Conservation (phyloP, 92 coral and sea anemone genomes). For the Palythoa caribaeorum region DNA sequence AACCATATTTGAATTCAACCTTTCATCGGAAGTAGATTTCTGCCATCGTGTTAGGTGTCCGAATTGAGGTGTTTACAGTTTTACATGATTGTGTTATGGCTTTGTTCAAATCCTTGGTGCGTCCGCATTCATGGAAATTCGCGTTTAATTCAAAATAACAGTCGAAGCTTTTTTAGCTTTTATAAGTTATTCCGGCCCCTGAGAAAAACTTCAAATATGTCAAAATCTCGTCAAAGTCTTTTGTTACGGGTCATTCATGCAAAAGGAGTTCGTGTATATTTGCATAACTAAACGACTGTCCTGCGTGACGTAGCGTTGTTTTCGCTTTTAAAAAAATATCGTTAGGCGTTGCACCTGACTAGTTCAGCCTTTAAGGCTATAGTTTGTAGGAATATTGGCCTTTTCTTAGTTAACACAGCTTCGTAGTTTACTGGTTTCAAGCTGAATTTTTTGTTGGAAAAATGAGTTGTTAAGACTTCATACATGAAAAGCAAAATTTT, state of each 20-base stretch:
- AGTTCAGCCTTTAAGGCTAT: too few species aligned
- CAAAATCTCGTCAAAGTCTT: constrained; percentile 37
- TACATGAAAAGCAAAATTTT: too few species aligned
- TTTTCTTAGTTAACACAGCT: neutral
- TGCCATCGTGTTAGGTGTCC: neutral
- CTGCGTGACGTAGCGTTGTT: neutral
- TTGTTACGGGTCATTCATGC: constrained; percentile 29
- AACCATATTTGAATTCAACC: constrained; percentile 20
- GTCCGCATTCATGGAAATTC: constrained; percentile 41
- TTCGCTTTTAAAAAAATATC: neutral
- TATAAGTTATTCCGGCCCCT: constrained; percentile 28
- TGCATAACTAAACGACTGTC: constrained; percentile 11
- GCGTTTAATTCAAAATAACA: constrained; percentile 34
- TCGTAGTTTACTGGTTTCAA: too few species aligned
- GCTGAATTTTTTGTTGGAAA: too few species aligned
- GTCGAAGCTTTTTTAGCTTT: constrained; percentile 41
- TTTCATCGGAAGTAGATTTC: neutral
- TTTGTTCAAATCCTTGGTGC: neutral
- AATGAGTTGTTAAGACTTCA: too few species aligned
- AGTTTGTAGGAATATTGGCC: neutral
- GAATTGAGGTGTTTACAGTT: neutral
- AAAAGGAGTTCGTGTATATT: neutral
- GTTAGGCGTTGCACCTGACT: neutral
- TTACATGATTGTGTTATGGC: neutral
- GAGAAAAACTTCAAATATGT: constrained; percentile 48